Conservation (phyloP, 2,888 invertebrate genomes). For the Lasioglossum oenotherae region DNA sequence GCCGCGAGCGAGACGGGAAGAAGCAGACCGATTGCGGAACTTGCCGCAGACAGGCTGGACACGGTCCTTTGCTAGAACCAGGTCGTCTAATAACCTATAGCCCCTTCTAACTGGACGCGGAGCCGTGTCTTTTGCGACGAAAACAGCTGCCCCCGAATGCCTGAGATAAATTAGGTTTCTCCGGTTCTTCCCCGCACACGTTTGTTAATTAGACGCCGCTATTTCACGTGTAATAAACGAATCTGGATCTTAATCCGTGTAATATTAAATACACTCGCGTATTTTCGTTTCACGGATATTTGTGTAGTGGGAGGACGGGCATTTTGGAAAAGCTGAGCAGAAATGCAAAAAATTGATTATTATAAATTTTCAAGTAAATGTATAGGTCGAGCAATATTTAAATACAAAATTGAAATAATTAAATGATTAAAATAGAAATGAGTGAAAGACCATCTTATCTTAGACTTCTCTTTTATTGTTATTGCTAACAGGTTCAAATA, state of each 20-base stretch:
- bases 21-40: slow-evolving; percentile 67
- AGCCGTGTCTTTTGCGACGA: slow-evolving; percentile 15
- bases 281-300: no score
- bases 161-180: slow-evolving; percentile 19
- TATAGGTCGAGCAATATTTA: no score
- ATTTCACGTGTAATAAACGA: background rate
- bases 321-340: background rate
- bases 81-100: slow-evolving; percentile 72
- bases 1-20: slow-evolving; percentile 32
- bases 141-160: slow-evolving; percentile 28
- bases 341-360: no score
- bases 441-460: no score
- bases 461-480: no score
- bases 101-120: slow-evolving; percentile 61
- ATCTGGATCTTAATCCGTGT: background rate
- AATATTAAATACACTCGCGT: no score
- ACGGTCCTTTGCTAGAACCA: slow-evolving; percentile 54
- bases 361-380: no score
- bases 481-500: no score
- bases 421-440: no score
- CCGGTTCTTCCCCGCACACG: background rate
- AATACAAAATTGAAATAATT: no score
- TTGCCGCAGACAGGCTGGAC: slow-evolving; percentile 68
- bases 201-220: background rate
- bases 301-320: no score